Percentiles rank a stretch among this genome's conserved stretches.
Conservation (phyloP, 2,888 invertebrate species). For the Drosophila anomelani region DNA sequence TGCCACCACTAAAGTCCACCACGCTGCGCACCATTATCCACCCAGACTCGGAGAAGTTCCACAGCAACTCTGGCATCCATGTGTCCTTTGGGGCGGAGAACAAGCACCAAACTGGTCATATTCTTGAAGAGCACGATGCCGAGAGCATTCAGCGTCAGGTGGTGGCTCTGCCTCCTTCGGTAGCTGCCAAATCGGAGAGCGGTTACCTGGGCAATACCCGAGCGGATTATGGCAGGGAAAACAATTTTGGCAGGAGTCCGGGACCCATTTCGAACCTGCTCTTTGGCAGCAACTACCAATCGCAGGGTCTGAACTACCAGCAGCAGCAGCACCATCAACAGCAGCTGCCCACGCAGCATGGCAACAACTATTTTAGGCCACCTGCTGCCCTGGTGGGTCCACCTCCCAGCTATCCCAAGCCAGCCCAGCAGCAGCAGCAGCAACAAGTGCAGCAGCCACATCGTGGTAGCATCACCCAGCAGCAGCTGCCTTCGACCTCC, state of each 20-base stretch:
- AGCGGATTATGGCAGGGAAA: constrained; percentile 73
- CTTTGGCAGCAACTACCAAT: constrained; percentile 47
- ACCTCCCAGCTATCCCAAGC: constrained; percentile 41
- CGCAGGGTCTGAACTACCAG: constrained; percentile 37
- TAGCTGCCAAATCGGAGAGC: constrained; percentile 38
- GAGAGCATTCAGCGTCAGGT: constrained; percentile 89
- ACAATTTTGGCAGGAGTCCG: constrained; percentile 59
- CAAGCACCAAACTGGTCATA: constrained; percentile 84
- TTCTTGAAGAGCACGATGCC: constrained; percentile 86
- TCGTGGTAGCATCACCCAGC: constrained; percentile 59
- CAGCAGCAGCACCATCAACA: constrained; percentile 61
- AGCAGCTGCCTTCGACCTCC: constrained; percentile 65
- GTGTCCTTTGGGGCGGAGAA: constrained; percentile 91
- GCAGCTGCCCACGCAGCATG: constrained; percentile 69
- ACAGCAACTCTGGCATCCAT: constrained; percentile 92
- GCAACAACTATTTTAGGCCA: constrained; percentile 61
- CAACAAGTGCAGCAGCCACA: constrained; percentile 60
- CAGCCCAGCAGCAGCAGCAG: constrained; percentile 34
- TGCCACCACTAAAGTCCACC: constrained; percentile 88
- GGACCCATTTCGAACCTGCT: constrained; percentile 55
- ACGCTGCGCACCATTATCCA: constrained; percentile 93
- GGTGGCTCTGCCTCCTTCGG: constrained; percentile 85
- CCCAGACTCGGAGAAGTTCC: constrained; percentile 93
- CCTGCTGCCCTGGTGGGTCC: constrained; percentile 48
- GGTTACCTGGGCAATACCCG: constrained; percentile 62